Evolutionary conservation across 2,888 invertebrate genomes (phyloP), one percentile per base, ranked within the genome.

Genomic region (Dyspetes luteomarginatus): DNA sequence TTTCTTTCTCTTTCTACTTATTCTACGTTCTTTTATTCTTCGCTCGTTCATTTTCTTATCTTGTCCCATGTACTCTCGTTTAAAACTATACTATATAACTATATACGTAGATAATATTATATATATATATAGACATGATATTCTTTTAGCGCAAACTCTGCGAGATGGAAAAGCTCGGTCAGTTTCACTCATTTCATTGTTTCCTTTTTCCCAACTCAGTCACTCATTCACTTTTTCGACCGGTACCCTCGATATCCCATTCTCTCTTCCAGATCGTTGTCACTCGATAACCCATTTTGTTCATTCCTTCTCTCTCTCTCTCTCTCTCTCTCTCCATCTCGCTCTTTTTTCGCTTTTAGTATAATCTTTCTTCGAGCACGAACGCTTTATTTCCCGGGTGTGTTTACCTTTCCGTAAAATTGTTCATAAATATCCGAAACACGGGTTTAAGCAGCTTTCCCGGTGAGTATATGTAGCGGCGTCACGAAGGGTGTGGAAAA

Each of bases 301-400:
- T 69, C 64, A 26, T 36, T 48, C 56, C 22, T 58, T 48, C 55
- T 15, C 45, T 56, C 41, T 43, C 17, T 28, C 19, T 43, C n/a
- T 30, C 17, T 28, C 3, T 36, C 22, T 36, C 15, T 52, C n/a
- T 30, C 17, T 28, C 4, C 22, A 52, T 55, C 75, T 36, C 60
- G 41, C 48, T 58, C 22, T 56, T 69, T 56, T 68, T 64, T 28
- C 55, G 68, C 26, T 55, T 28, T 19, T 43, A 43, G 68, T 50
- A 48, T 56, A 58, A 55, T 60, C 67, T 62, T 24, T 45, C 64
- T 30, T 15, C 72, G 36, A 48, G 60, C 48, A 74, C 55, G 81
- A 83, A 78, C 80, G 78, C 83, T 85, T 86, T 83, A 84, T 84
- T 83, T 69, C 65, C 67, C 17, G 9, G 55, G 41, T 60, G 55